phyloP scores from a whole-genome alignment of 2,797 vertebrate species.

The Dicrostonyx torquatus region DNA sequence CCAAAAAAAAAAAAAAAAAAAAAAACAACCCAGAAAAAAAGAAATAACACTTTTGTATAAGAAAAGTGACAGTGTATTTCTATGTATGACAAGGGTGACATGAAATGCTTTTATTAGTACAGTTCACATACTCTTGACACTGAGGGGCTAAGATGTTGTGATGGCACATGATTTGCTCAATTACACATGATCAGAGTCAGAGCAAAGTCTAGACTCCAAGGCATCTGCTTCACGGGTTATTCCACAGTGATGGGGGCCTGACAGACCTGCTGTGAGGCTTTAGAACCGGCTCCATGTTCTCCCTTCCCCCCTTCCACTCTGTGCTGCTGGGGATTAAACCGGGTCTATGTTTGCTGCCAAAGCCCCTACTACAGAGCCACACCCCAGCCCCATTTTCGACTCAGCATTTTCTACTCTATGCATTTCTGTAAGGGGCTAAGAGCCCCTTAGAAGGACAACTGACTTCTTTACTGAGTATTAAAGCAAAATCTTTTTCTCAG shows the following conservation, averaged over 20 bases:
- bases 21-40: neutral
- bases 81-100: neutral
- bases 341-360: no score
- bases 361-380: no score
- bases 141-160: neutral
- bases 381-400: no score
- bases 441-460: neutral
- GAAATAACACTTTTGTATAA: neutral
- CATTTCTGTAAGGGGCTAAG: neutral
- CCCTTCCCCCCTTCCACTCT: no score
- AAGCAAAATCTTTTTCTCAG: neutral
- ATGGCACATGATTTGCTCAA: neutral
- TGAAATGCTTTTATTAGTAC: neutral
- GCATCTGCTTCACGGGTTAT: neutral
- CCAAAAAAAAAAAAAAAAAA: neutral
- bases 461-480: slow-evolving; percentile 21
- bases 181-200: accelerated
- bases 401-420: no score
- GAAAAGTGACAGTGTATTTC: neutral
- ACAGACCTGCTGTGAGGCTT: no score
- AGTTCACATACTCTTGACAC: neutral
- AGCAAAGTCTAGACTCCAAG: neutral
- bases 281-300: no score
- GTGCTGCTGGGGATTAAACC: no score
- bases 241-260: neutral